These are phyloP conservation scores for Aphis gossypii DNA, from an alignment of 1,140 invertebrate species.

Conservation along the genomic window DNA sequence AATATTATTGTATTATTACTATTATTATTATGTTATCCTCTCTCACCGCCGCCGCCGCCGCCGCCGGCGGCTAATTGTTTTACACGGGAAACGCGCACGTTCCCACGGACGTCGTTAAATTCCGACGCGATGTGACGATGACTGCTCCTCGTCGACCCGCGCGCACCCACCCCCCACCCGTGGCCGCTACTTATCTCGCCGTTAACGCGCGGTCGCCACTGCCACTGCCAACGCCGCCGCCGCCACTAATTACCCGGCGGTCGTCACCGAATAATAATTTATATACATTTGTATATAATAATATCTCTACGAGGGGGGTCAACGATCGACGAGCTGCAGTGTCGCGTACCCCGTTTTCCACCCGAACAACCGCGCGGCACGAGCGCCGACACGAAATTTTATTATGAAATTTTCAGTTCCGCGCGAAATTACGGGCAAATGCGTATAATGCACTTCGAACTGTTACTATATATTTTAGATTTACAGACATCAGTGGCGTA, in stretches of 20 bases:
- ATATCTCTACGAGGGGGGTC: not conserved
- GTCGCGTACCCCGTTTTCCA: not conserved
- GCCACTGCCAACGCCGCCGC: not conserved
- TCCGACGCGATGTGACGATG: slow-evolving; percentile 54
- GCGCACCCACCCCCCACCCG: not conserved
- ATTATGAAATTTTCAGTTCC: not conserved
- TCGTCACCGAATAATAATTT: not conserved
- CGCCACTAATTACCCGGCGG: slow-evolving; percentile 14
- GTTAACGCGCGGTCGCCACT: not conserved
- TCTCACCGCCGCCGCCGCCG: not conserved
- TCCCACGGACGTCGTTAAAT: slow-evolving; percentile 54
- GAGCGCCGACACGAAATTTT: not conserved
- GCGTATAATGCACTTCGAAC: too few species aligned
- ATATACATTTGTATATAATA: not conserved
- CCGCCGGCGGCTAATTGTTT: slow-evolving; percentile 48
- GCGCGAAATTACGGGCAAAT: not conserved
- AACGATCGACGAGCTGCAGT: not conserved
- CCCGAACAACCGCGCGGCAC: too few species aligned
- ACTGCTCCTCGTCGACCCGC: not conserved
- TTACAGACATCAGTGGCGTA: too few species aligned
- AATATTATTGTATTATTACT: not conserved
- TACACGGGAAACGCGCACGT: slow-evolving; percentile 58
- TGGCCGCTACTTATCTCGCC: not conserved
- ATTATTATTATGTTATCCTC: slow-evolving; percentile 38
- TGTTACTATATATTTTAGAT: too few species aligned